These are phyloP conservation scores for Diarsia rubi DNA, from an alignment of 2,888 invertebrate genomes.

Conservation along the genomic window DNA sequence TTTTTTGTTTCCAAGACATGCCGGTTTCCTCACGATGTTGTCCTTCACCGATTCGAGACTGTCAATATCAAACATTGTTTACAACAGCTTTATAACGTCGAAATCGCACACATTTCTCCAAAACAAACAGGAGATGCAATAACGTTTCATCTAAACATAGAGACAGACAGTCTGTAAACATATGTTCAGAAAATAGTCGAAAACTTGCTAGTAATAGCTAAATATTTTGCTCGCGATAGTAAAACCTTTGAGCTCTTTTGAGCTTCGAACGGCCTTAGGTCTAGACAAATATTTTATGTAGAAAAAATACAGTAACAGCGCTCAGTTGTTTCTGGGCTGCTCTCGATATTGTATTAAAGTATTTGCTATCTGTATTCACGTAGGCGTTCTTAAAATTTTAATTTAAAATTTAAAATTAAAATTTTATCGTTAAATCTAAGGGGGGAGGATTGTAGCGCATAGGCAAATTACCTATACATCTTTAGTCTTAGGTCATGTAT, in stretches of 20 bases:
- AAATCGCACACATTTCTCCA: background rate
- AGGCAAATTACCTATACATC: too few species aligned
- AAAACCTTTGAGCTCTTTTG: slow-evolving; percentile 21
- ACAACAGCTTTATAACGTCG: slow-evolving; percentile 4
- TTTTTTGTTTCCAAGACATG: too few species aligned
- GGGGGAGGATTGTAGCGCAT: too few species aligned
- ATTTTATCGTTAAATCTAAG: too few species aligned
- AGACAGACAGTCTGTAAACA: slow-evolving; percentile 13
- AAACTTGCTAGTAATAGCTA: slow-evolving; percentile 1
- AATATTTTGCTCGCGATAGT: slow-evolving; percentile 7
- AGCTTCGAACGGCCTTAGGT: background rate
- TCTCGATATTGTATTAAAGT: background rate
- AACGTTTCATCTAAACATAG: slow-evolving; percentile 32
- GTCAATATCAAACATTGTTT: too few species aligned
- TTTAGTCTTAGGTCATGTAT: too few species aligned
- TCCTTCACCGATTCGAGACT: background rate
- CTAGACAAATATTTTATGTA: background rate
- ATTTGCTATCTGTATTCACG: slow-evolving; percentile 4
- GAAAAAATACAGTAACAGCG: background rate
- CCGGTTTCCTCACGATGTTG: too few species aligned
- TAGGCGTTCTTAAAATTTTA: slow-evolving; percentile 24
- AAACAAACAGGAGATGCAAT: slow-evolving; percentile 39
- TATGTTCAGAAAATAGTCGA: slow-evolving; percentile 8
- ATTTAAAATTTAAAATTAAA: too few species aligned
- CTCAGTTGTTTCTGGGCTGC: background rate